Conservation (phyloP, 2,113 vertebrate genomes). For the Bos javanicus region DNA sequence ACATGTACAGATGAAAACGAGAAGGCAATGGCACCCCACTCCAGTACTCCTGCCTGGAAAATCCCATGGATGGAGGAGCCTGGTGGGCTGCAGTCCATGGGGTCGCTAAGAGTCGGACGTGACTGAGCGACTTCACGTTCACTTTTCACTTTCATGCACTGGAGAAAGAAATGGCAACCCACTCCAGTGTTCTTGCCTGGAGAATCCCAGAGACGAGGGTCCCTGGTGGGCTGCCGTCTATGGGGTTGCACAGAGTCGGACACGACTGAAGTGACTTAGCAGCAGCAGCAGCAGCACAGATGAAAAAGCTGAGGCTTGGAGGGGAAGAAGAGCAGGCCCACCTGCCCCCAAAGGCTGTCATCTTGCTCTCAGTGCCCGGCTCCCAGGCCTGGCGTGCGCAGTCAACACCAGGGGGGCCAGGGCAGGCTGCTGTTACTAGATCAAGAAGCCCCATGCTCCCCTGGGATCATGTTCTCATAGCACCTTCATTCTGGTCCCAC, state of each 20-base stretch:
- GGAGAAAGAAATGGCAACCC: too few species aligned
- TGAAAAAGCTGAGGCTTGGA: not conserved
- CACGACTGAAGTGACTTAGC: too few species aligned
- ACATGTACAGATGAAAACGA: not conserved
- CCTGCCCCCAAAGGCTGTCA: too few species aligned
- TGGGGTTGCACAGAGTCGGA: too few species aligned
- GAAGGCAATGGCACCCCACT: not conserved
- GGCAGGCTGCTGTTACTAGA: not conserved
- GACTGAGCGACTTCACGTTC: too few species aligned
- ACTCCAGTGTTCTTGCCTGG: too few species aligned
- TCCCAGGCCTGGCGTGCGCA: not conserved
- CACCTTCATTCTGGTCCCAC: not conserved
- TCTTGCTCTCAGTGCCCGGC: not conserved
- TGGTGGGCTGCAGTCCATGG: too few species aligned
- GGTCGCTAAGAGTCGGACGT: rapidly evolving
- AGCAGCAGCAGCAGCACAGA: not conserved
- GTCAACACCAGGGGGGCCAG: not conserved
- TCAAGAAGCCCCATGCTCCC: not conserved
- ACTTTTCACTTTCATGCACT: too few species aligned
- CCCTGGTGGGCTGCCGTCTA: too few species aligned
- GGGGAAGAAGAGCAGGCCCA: not conserved
- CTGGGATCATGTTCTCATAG: rapidly evolving
- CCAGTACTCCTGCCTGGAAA: too few species aligned
- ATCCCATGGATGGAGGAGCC: too few species aligned
- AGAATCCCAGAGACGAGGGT: too few species aligned